Base-by-base conservation (phyloP, 1,140 invertebrate species). In the Gonioctena quinquepunctata region DNA sequence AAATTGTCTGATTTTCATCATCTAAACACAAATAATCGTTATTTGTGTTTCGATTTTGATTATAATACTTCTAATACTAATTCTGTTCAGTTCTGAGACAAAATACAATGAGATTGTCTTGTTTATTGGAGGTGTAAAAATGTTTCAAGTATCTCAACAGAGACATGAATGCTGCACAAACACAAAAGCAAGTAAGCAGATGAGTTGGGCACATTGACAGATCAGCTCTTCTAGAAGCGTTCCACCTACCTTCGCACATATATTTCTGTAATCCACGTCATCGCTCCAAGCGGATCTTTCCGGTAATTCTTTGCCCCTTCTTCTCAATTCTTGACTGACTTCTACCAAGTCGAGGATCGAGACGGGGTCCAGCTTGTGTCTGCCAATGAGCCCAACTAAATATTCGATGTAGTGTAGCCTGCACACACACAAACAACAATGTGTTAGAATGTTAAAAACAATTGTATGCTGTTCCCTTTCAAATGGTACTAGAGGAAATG, bases 341-440 rank as follows among this genome's bases (percentile, higher is more conserved):
- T 96, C 94, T 74, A 90, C 89, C 76, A 92, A 87, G 83, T 93
- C 92, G 88, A 97, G 91, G 76, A 97, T 93, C 63, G 89, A 86
- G 75, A 96, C 88, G 1, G 96, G 95, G 86, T 98, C 96, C 82
- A 97, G 85, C 74, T 89, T 89, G 79, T 93, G 88, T 81, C 91
- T 90, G 80, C 90, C 89, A 84, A 96, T 93, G 80, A 94, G 87
- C 76, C 88, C 88, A 81, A 94, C 93, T 87, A 98, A 89, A 88
- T 97, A 96, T 86, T 98, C 96, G 84, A 96, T 91, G 88, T 96
- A 98, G 88, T 98, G 96, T 79, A 89, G 86, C 89, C 94, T 97
- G 87, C 83, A 69, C 69, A 72, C 74, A 78, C 73, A 74, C 70
- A 70, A 76, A 75, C 68, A 63, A 67, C 74, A 28, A 71, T 59